Evolutionary conservation across 2,797 vertebrate genomes (phyloP).

Genomic region (Vireo griseus): DNA sequence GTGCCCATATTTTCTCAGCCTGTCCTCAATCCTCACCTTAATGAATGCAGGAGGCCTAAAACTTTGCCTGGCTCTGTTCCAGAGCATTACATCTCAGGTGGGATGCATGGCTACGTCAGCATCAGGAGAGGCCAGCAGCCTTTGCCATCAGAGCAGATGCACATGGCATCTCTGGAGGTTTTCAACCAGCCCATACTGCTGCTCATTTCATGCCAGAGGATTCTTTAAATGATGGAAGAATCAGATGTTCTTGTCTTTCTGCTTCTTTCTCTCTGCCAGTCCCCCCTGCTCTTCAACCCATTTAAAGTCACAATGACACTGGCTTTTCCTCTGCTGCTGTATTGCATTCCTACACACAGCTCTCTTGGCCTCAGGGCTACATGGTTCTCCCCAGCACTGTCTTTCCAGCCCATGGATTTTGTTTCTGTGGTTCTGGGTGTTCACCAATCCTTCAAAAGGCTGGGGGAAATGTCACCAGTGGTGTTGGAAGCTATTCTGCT

Average conservation of each 20-base stretch:
- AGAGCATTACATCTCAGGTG: neutral
- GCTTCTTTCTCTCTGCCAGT: neutral
- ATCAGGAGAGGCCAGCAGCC: neutral
- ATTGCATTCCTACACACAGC: neutral
- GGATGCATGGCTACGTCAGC: accelerated
- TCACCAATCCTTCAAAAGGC: neutral
- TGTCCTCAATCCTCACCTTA: neutral
- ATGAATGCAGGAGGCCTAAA: neutral
- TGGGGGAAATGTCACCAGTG: neutral
- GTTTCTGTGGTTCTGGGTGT: neutral
- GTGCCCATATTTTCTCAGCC: neutral
- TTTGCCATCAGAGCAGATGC: neutral
- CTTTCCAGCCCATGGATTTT: neutral
- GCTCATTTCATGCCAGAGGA: neutral
- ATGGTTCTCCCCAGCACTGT: neutral
- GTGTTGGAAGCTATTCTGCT: neutral
- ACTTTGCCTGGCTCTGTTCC: neutral
- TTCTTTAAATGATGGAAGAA: neutral
- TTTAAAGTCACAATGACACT: neutral
- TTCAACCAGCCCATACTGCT: neutral
- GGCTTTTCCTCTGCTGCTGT: neutral
- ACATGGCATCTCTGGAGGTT: neutral
- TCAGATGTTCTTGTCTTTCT: neutral
- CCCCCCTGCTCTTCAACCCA: neutral
- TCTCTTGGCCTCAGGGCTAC: neutral